These are phyloP conservation scores for Arvicola amphibius DNA, from an alignment of 2,797 vertebrate genomes.

Conservation along the genomic window DNA sequence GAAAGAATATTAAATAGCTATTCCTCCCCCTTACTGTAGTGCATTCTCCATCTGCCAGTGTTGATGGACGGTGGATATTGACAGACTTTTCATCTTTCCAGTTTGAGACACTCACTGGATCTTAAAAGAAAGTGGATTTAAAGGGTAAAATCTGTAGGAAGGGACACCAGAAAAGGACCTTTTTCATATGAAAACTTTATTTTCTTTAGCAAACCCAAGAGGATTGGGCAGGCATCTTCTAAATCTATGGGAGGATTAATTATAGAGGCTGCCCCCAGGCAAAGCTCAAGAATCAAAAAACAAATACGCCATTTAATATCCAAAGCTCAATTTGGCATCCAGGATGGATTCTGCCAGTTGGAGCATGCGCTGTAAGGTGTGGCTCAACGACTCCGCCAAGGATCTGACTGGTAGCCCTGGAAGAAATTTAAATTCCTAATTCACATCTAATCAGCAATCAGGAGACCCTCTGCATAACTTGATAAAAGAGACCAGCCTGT, in stretches of 20 bases:
- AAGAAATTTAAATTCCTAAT: constrained; percentile 45
- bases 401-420: background rate
- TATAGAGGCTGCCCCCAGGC: constrained; percentile 28
- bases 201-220: constrained; percentile 64
- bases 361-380: background rate
- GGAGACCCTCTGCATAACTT: background rate
- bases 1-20: constrained; percentile 67
- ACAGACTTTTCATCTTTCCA: constrained; percentile 44
- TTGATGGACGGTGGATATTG: background rate
- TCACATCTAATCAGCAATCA: constrained; percentile 57
- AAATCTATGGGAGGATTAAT: constrained; percentile 56
- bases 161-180: constrained; percentile 11
- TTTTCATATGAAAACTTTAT: constrained; percentile 51
- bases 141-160: constrained; percentile 55
- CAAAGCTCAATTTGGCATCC: constrained; percentile 43
- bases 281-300: constrained; percentile 55
- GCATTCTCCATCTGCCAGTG: background rate
- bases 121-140: constrained; percentile 60
- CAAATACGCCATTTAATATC: background rate
- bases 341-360: background rate
- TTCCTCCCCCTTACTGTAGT: constrained; percentile 32
- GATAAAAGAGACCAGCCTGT: constrained; percentile 39
- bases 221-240: constrained; percentile 41
- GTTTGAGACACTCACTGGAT: constrained; percentile 2
- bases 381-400: background rate